Conservation (phyloP, 2,113 vertebrate genomes). For the Dromiciops gliroides region DNA sequence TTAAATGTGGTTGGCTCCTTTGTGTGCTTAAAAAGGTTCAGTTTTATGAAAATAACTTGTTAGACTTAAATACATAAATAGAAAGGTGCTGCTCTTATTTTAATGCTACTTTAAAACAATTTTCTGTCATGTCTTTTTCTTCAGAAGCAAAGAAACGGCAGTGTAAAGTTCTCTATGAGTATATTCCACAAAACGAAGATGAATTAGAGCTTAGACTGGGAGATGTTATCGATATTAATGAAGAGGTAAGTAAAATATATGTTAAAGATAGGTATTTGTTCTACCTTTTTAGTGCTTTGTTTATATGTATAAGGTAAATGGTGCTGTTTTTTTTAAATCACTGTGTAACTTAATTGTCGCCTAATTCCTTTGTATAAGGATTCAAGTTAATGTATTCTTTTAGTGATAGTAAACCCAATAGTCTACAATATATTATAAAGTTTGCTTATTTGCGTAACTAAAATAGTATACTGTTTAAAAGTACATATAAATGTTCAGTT, state of each 20-base stretch:
- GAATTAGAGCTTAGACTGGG: constrained; percentile 94
- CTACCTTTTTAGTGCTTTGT: not conserved
- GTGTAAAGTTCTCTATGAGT: constrained; percentile 93
- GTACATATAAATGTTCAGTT: not conserved
- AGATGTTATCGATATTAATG: constrained; percentile 91
- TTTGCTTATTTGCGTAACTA: constrained; percentile 26
- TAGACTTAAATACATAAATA: not conserved
- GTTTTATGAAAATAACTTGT: not conserved
- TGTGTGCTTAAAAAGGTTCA: not conserved
- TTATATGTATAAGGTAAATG: constrained; percentile 27
- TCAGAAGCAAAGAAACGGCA: constrained; percentile 91
- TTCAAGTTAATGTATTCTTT: not conserved
- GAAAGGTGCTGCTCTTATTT: not conserved
- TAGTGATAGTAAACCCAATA: not conserved
- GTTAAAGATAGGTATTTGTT: constrained; percentile 8
- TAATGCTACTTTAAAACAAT: constrained; percentile 6
- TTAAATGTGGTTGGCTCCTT: not conserved
- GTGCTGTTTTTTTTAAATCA: not conserved
- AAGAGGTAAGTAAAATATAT: constrained; percentile 88
- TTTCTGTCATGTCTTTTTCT: constrained; percentile 61
- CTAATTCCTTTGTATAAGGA: not conserved
- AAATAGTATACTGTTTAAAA: not conserved
- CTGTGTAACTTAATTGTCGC: constrained; percentile 12
- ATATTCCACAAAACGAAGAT: constrained; percentile 94
- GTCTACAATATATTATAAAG: not conserved